phyloP scores from a whole-genome alignment of 2,113 vertebrate genomes.

The Leucosticte australis region DNA sequence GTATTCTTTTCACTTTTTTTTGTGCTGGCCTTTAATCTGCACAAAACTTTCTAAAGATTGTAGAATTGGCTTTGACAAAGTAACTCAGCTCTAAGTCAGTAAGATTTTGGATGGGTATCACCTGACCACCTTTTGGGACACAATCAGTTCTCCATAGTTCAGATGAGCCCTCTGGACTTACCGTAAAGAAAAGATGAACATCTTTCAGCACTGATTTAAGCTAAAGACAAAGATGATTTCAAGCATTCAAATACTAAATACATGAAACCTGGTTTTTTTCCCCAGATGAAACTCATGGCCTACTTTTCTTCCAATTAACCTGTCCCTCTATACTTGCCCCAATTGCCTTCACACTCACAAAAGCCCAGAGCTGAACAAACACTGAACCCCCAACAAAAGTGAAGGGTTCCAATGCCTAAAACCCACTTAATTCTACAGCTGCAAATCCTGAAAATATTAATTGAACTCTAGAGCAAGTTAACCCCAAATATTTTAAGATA shows the following conservation, averaged over 20 bases:
- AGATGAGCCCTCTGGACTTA: neutral
- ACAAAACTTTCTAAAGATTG: neutral
- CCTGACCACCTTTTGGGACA: neutral
- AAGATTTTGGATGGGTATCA: neutral
- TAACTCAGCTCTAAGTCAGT: neutral
- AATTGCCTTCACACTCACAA: neutral
- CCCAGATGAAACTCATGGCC: neutral
- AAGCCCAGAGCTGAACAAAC: slow-evolving; percentile 21
- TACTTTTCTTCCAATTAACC: slow-evolving; percentile 26
- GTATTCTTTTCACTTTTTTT: neutral
- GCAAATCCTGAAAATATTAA: neutral
- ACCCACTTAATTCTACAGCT: neutral
- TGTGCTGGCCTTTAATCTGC: neutral
- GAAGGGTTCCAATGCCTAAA: neutral
- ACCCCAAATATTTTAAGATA: neutral
- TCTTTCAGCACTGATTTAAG: neutral
- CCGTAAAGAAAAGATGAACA: neutral
- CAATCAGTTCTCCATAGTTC: neutral
- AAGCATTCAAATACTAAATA: neutral
- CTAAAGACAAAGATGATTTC: neutral
- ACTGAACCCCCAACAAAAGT: neutral
- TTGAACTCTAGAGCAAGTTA: neutral
- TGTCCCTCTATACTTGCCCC: neutral
- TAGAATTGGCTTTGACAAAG: neutral
- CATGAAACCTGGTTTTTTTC: neutral